Evolutionary conservation across 2,888 invertebrate genomes (phyloP).

Genomic region (Drosophila conformis): DNA sequence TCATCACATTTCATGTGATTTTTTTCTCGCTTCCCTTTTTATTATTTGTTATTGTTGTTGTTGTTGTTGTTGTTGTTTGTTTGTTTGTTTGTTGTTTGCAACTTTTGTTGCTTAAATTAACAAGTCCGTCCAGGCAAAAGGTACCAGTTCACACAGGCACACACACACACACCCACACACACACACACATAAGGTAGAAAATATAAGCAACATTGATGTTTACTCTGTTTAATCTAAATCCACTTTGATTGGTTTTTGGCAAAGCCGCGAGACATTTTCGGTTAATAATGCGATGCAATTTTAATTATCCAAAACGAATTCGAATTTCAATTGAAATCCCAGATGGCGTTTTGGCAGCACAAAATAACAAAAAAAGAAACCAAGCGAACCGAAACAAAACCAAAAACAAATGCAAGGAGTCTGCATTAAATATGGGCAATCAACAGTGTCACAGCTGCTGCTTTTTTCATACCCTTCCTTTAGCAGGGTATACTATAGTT

Average conservation of each 20-base stretch:
- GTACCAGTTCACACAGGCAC: conserved; percentile 14
- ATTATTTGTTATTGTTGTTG: conserved; percentile 25
- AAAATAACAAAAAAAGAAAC: conserved; percentile 17
- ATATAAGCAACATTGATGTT: conserved; percentile 61
- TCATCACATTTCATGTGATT: conserved; percentile 73
- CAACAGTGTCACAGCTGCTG: conserved; percentile 25
- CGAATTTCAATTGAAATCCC: conserved; percentile 35
- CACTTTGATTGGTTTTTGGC: conserved; percentile 56
- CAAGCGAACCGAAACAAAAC: neutral
- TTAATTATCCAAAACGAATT: conserved; percentile 69
- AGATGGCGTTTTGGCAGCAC: conserved; percentile 12
- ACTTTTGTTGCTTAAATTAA: conserved; percentile 77
- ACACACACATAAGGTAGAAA: conserved; percentile 11
- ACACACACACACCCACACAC: neutral
- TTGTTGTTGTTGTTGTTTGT: conserved; percentile 22
- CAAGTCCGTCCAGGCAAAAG: conserved; percentile 45
- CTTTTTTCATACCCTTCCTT: neutral
- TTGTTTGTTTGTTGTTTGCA: conserved; percentile 40
- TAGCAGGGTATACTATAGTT: neutral
- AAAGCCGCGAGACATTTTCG: conserved; percentile 61
- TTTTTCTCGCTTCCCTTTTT: conserved; percentile 24
- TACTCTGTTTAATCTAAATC: conserved; percentile 61
- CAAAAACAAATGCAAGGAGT: conserved; percentile 43
- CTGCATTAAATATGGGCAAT: conserved; percentile 43
- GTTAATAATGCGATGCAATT: conserved; percentile 71